Percentiles rank a stretch among this genome's conserved stretches.
phyloP scores from a whole-genome alignment of 2,113 vertebrate genomes.

The Platichthys flesus region DNA sequence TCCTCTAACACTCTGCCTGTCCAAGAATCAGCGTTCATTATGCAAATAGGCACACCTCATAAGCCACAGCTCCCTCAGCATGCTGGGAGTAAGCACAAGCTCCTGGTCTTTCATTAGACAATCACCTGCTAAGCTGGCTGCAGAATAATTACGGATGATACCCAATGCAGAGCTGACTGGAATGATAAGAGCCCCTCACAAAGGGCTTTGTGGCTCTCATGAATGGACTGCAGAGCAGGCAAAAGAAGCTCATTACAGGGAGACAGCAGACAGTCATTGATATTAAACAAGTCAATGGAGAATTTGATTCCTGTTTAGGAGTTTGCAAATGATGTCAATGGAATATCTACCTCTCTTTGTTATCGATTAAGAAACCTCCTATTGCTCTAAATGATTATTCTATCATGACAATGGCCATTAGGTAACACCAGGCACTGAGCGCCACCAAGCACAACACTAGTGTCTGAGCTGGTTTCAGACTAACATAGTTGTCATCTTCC shows the following conservation, averaged over 20 bases:
- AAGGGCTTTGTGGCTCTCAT: constrained; percentile 21
- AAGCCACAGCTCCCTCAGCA: constrained; percentile 31
- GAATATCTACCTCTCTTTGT: neutral
- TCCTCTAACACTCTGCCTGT: constrained; percentile 16
- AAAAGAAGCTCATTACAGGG: constrained; percentile 33
- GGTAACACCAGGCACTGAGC: no score
- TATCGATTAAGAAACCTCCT: neutral
- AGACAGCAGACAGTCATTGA: constrained; percentile 15
- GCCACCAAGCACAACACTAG: neutral
- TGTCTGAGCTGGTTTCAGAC: neutral
- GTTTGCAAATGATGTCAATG: neutral
- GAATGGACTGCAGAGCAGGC: constrained; percentile 10
- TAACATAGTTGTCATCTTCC: neutral
- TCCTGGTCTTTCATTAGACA: constrained; percentile 47
- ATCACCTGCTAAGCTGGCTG: constrained; percentile 50
- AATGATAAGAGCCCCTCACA: constrained; percentile 34
- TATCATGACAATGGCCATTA: neutral
- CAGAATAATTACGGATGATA: constrained; percentile 59
- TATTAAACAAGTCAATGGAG: neutral
- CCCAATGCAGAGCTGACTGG: constrained; percentile 19
- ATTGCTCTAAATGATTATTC: neutral
- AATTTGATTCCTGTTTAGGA: neutral
- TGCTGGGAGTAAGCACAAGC: constrained; percentile 24
- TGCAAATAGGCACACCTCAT: constrained; percentile 38
- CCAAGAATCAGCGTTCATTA: constrained; percentile 19